Percentiles rank a stretch among this genome's conserved stretches.
Evolutionary conservation across 2,113 vertebrate species (phyloP).

Genomic region (Casuarius casuarius): DNA sequence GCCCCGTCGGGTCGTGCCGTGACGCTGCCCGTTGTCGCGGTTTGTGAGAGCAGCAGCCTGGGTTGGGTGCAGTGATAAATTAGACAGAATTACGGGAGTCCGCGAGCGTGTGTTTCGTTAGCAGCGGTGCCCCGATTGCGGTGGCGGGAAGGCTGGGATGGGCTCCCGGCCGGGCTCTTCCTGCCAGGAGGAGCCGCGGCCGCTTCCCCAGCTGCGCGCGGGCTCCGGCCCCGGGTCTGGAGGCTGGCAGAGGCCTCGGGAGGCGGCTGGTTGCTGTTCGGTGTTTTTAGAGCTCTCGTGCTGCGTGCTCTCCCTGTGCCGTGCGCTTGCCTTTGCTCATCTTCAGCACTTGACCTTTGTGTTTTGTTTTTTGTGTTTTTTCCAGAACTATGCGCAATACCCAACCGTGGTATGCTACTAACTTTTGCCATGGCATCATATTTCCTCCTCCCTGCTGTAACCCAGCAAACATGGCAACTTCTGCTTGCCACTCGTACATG

Average conservation of each 20-base stretch:
- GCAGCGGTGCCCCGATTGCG: background rate
- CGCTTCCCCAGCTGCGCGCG: no score
- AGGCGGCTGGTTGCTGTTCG: no score
- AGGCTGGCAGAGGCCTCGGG: no score
- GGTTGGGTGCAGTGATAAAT: background rate
- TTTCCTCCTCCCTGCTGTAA: background rate
- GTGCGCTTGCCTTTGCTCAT: no score
- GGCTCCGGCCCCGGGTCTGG: no score
- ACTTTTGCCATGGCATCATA: background rate
- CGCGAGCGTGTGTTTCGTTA: background rate
- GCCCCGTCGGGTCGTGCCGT: accelerated
- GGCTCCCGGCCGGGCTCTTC: no score
- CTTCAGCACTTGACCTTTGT: background rate
- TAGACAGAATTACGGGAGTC: background rate
- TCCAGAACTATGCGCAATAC: background rate
- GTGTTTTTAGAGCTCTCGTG: no score
- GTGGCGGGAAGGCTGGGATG: no score
- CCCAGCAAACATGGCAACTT: background rate
- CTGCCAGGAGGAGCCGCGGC: no score
- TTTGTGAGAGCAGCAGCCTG: background rate
- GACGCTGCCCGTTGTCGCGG: accelerated
- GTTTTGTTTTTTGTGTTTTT: background rate
- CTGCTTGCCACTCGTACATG: background rate
- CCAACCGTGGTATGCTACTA: background rate
- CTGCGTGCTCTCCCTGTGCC: no score